phyloP scores from a whole-genome alignment of 1,140 invertebrate genomes.

The Drosophila baimaii region DNA sequence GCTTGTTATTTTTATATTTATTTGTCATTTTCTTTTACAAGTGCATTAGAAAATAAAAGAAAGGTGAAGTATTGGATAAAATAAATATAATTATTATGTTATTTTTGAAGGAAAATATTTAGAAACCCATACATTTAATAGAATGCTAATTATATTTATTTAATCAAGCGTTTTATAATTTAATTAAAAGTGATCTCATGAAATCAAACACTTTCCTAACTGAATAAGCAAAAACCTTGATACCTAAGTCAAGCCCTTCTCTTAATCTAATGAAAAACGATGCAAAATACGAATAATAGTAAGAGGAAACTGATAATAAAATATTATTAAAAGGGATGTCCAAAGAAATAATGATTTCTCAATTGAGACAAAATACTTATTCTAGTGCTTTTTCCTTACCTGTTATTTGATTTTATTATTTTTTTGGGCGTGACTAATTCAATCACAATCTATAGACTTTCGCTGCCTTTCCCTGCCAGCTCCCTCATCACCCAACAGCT shows the following conservation, averaged over 20 bases:
- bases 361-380: background rate
- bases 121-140: background rate
- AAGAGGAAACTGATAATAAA: background rate
- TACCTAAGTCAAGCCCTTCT: background rate
- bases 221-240: background rate
- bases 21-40: too few relatives aligned
- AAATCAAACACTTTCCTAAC: background rate
- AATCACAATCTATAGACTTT: conserved; percentile 18
- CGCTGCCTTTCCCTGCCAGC: background rate
- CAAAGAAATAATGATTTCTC: too few relatives aligned
- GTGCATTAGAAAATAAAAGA: background rate
- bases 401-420: background rate
- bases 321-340: background rate
- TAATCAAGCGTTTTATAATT: background rate
- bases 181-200: background rate
- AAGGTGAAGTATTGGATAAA: background rate
- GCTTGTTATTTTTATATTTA: background rate
- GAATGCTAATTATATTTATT: background rate
- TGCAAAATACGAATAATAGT: background rate
- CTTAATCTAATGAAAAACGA: background rate
- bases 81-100: background rate
- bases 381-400: background rate
- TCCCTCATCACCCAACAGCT: conserved; percentile 16
- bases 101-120: background rate
- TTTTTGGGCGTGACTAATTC: conserved; percentile 17